Evolutionary conservation across 2,113 vertebrate species (phyloP).

Genomic region (Spilogale gracilis): DNA sequence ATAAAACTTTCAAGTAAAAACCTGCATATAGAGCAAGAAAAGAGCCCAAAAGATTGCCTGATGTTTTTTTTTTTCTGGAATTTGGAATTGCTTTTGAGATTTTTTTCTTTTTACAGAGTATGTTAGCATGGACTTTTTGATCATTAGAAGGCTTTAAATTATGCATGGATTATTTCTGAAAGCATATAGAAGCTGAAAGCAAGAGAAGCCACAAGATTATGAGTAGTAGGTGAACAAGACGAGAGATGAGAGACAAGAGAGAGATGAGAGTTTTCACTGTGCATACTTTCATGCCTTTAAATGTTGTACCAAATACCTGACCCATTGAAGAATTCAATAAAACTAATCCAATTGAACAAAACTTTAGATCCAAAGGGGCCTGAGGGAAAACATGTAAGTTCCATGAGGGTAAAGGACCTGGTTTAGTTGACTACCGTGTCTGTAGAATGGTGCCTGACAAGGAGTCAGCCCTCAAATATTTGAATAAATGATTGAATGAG

Average conservation of each 20-base stretch:
- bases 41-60: not conserved
- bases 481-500: constrained; percentile 53
- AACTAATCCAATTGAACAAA: constrained; percentile 17
- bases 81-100: constrained; percentile 44
- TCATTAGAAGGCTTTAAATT: constrained; percentile 57
- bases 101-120: not conserved
- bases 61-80: constrained; percentile 42
- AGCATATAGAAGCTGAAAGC: not conserved
- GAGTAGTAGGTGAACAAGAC: not conserved
- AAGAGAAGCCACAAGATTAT: not conserved
- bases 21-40: not conserved
- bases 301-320: not conserved
- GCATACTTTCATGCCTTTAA: not conserved
- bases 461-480: not conserved
- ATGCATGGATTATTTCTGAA: constrained; percentile 41
- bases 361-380: not conserved
- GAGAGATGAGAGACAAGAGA: not conserved
- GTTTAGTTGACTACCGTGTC: not conserved
- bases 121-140: constrained; percentile 28
- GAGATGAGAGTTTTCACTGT: not conserved
- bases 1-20: constrained; percentile 56
- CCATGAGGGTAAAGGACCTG: not conserved
- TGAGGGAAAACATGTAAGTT: not conserved
- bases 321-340: constrained; percentile 41
- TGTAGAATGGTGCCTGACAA: not conserved